Base-by-base conservation (phyloP, 2,113 vertebrate species). In the Silurus asotus region DNA sequence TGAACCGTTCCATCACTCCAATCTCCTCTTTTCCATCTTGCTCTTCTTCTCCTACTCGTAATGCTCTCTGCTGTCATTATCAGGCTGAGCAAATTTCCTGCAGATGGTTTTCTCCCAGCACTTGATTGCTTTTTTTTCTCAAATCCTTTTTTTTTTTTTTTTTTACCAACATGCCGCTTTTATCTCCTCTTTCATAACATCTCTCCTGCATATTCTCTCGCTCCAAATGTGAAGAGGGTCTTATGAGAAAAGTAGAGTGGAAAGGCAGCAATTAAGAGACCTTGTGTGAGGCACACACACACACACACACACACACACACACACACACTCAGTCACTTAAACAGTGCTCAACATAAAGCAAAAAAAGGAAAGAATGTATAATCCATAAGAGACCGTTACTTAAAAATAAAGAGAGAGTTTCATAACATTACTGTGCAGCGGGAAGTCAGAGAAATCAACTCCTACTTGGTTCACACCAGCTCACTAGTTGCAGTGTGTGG, bases 161-260 rank as follows among this genome's bases (percentile, higher is more conserved):
- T 55, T 15, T 45, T n/a, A 49, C 83, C 55, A 74, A 10, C 70
- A 74, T 9, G 14, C 37, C 37, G 17, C 37, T 48, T 11, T 82
- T 79, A 84, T 86, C 69, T 80, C 69, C 67, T 79, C 69, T 76
- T 85, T 84, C 70, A 70, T 8, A 62, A 62, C n/a, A n/a, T 84
- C 48, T 53, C 58, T 76, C 75, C 82, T 64, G 45, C 69, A 49
- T 76, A 28, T 83, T 81, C 64, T 64, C 19, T 56, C 56, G 8
- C 49, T 55, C 59, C 17, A 61, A 81, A 48, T 48, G n/a, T 48
- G 65, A 75, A 59, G 82, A 59, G 67, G 69, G 51, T 59, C 65
- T 81, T 64, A 23, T 19, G 53, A 82, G 59, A 23, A 49, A 82
- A 14, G 17, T n/a, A 14, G 37, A 76, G 75, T n/a, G 23, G 25